Percentiles rank a stretch among this genome's conserved stretches.
These are phyloP conservation scores for Copsychus sechellarum DNA, from an alignment of 2,113 vertebrate species.

Conservation along the genomic window DNA sequence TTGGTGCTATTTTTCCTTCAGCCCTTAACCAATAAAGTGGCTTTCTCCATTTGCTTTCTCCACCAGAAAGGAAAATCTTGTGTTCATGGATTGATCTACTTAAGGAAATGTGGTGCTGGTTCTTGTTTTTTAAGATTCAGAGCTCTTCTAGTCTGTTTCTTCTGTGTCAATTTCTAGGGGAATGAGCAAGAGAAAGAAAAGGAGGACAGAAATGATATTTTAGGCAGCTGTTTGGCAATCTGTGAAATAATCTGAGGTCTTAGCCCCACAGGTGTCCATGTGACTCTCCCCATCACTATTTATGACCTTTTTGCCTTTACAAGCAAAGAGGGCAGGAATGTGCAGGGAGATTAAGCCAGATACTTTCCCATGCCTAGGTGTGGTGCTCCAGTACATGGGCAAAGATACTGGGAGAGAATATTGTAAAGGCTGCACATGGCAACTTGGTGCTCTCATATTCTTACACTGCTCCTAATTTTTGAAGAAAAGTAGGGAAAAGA, in stretches of 20 bases:
- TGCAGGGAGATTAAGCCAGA: neutral
- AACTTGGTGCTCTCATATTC: neutral
- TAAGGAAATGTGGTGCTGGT: neutral
- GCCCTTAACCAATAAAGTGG: neutral
- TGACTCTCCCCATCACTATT: neutral
- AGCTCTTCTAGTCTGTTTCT: neutral
- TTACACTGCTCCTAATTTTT: neutral
- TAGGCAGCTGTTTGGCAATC: neutral
- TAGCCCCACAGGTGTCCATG: neutral
- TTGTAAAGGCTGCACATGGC: neutral
- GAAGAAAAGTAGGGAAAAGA: neutral
- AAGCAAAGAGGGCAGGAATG: neutral
- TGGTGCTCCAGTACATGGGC: neutral
- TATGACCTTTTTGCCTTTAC: neutral
- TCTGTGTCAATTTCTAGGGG: neutral
- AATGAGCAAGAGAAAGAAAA: neutral
- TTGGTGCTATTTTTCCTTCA: neutral
- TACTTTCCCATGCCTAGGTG: neutral
- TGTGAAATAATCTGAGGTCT: neutral
- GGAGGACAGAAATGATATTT: neutral
- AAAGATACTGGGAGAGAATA: neutral
- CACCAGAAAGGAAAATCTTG: neutral
- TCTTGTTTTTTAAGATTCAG: neutral
- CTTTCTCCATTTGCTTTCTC: neutral
- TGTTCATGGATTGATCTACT: neutral